phyloP scores from a whole-genome alignment of 2,113 vertebrate genomes.

The Rhizomys pruinosus region DNA sequence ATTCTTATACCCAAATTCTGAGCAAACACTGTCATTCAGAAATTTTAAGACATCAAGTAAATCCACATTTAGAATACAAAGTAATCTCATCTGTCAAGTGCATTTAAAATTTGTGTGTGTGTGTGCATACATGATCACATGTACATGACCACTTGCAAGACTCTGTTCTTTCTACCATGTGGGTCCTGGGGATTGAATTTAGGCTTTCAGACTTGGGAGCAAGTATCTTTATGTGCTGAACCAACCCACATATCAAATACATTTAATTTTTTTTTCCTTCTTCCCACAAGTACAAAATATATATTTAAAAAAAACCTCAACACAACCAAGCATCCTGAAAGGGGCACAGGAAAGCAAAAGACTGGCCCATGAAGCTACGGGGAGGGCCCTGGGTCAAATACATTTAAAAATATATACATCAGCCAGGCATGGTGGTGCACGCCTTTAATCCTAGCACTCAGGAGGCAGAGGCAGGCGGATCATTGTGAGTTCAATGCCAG shows the following conservation, averaged over 20 bases:
- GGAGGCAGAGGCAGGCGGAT: not conserved
- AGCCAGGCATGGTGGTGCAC: not conserved
- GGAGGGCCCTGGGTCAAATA: no score
- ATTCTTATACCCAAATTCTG: conserved; percentile 32
- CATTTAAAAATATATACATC: conserved; percentile 5
- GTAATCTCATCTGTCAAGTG: not conserved
- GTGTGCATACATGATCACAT: not conserved
- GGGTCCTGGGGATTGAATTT: not conserved
- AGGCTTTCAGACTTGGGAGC: not conserved
- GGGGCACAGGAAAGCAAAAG: no score
- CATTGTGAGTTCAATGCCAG: no score
- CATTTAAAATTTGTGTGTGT: conserved; percentile 9
- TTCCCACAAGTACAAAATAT: no score
- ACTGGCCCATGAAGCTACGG: no score
- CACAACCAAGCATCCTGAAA: no score
- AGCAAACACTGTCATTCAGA: not conserved
- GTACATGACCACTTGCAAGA: not conserved
- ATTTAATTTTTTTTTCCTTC: no score
- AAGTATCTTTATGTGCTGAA: not conserved
- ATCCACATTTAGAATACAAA: conserved; percentile 52
- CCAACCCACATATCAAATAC: not conserved
- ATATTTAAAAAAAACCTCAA: no score
- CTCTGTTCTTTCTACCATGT: not conserved
- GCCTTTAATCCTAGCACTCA: not conserved
- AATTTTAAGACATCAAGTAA: not conserved